Percentiles rank a stretch among this genome's conserved stretches.
phyloP scores from a whole-genome alignment of 1,140 invertebrate genomes.

The Cephus cinctus region DNA sequence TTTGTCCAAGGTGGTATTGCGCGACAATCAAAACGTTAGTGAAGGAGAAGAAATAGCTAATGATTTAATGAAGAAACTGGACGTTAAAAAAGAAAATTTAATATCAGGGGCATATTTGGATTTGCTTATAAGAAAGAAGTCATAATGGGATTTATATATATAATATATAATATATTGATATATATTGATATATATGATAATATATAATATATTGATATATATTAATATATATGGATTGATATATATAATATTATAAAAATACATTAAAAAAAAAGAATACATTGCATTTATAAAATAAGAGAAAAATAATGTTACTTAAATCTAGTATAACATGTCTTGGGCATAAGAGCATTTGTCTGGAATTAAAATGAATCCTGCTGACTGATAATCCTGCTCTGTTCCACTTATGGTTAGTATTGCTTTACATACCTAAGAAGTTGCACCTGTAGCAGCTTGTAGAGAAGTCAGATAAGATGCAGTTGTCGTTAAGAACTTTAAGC shows the following conservation, averaged over 20 bases:
- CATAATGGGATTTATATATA: neutral
- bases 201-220: neutral
- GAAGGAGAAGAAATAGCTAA: conserved; percentile 72
- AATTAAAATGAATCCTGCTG: no score
- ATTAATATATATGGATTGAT: neutral
- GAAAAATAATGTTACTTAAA: neutral
- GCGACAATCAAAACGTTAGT: conserved; percentile 65
- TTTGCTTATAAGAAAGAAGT: conserved; percentile 37
- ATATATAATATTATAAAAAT: neutral
- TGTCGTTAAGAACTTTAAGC: neutral
- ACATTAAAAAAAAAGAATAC: conserved; percentile 12
- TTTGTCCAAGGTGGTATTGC: conserved; percentile 61
- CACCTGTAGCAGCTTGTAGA: neutral
- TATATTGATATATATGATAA: neutral
- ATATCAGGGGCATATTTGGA: conserved; percentile 79
- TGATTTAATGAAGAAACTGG: conserved; percentile 69
- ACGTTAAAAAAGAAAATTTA: conserved; percentile 66
- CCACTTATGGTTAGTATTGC: no score
- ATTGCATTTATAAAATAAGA: neutral
- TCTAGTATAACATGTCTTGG: neutral
- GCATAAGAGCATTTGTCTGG: no score
- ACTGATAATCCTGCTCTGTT: no score
- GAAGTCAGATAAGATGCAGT: conserved; percentile 2
- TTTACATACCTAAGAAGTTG: neutral
- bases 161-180: neutral